Conservation (phyloP, 2,888 invertebrate genomes). For the Bembecia ichneumoniformis region DNA sequence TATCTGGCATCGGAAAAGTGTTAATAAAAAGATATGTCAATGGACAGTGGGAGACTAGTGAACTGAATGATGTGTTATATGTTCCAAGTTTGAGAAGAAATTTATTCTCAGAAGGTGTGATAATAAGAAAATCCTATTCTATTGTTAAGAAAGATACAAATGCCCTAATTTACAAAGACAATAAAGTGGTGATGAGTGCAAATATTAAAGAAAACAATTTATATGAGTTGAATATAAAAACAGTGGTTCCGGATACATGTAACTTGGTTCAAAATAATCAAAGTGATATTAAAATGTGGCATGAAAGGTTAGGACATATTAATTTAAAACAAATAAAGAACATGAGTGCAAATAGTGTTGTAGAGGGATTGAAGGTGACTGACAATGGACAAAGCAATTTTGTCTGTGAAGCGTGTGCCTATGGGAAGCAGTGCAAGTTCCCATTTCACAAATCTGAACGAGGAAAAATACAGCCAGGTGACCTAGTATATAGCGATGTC, state of each 20-base stretch:
- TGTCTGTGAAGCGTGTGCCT: constrained; percentile 15
- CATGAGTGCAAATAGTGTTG: constrained; percentile 10
- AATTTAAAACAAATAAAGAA: constrained; percentile 13
- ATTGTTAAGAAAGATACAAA: constrained; percentile 15
- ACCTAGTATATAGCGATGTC: constrained; percentile 16
- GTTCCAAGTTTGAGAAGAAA: constrained; percentile 27
- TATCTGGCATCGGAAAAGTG: constrained; percentile 17
- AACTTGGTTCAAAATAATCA: constrained; percentile 8
- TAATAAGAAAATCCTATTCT: constrained; percentile 18
- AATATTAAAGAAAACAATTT: constrained; percentile 10
- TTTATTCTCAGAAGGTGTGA: constrained; percentile 27
- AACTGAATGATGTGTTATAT: constrained; percentile 19
- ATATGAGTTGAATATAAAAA: constrained; percentile 12
- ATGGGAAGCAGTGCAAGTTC: constrained; percentile 13
- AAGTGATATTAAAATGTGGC: constrained; percentile 14
- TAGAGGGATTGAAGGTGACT: constrained; percentile 8
- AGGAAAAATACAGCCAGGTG: constrained; percentile 13
- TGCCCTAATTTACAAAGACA: constrained; percentile 8
- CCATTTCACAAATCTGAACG: constrained; percentile 14
- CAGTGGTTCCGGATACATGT: constrained; percentile 2
- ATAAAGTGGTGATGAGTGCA: constrained; percentile 8
- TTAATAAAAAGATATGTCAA: constrained; percentile 14
- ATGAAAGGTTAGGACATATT: constrained; percentile 14
- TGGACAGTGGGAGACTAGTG: constrained; percentile 15
- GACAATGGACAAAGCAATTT: constrained; percentile 6